Percentiles rank a stretch among this genome's conserved stretches.
Conservation (phyloP, 2,113 vertebrate genomes). For the Talpa occidentalis region DNA sequence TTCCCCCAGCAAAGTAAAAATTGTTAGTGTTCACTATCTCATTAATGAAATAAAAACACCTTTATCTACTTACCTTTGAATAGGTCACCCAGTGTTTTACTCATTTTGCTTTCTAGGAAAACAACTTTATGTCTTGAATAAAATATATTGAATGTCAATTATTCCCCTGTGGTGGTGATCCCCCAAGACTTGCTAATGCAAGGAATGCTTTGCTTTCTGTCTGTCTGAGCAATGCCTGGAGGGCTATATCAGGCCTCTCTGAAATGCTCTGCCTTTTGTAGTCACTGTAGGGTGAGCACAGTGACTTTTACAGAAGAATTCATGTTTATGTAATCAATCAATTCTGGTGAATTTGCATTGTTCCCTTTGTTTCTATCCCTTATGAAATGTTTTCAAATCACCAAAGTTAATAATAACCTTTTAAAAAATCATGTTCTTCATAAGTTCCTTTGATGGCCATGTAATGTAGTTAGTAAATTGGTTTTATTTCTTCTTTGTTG, state of each 20-base stretch:
- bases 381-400: background rate
- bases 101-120: background rate
- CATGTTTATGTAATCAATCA: background rate
- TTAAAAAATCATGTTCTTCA: background rate
- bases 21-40: background rate
- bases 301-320: background rate
- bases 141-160: background rate
- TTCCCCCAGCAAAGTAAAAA: background rate
- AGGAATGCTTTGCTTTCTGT: background rate
- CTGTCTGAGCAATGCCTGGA: background rate
- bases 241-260: background rate
- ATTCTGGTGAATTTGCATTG: background rate
- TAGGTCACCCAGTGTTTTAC: background rate
- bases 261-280: background rate
- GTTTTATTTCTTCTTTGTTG: background rate
- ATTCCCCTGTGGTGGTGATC: background rate
- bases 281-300: background rate
- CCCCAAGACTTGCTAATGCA: background rate
- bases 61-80: background rate
- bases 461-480: background rate
- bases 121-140: background rate
- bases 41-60: background rate
- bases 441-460: background rate
- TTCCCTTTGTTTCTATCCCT: background rate
- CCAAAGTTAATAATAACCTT: background rate